Percentiles rank a stretch among this genome's conserved stretches.
Evolutionary conservation across 2,888 invertebrate species (phyloP).

Genomic region (Sycophila texana): DNA sequence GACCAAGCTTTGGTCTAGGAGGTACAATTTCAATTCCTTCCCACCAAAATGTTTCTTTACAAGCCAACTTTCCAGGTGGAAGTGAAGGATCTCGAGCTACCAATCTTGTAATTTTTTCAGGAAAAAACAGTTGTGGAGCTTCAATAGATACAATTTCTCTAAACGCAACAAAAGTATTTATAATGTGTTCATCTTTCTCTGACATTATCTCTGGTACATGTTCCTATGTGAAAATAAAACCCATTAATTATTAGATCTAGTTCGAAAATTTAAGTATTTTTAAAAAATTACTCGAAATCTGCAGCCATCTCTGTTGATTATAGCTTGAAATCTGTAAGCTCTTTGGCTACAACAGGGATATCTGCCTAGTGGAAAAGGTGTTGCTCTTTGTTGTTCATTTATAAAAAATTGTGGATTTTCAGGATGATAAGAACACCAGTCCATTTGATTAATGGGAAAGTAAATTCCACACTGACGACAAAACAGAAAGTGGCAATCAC

Average conservation of each 20-base stretch:
- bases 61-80: constrained; percentile 78
- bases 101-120: constrained; percentile 82
- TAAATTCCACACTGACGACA: constrained; percentile 88
- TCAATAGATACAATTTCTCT: constrained; percentile 80
- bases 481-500: constrained; percentile 89
- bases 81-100: constrained; percentile 78
- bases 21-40: constrained; percentile 83
- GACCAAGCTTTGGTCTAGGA: constrained; percentile 80
- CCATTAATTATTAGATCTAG: constrained; percentile 1
- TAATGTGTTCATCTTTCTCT: constrained; percentile 82
- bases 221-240: constrained; percentile 77
- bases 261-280: constrained; percentile 2
- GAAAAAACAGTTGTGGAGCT: constrained; percentile 82
- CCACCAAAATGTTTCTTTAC: constrained; percentile 86
- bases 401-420: constrained; percentile 86
- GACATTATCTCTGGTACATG: constrained; percentile 82
- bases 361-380: constrained; percentile 83
- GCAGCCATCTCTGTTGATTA: constrained; percentile 80
- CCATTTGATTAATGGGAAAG: constrained; percentile 86
- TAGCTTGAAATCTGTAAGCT: constrained; percentile 87
- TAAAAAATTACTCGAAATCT: constrained; percentile 66
- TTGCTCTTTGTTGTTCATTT: constrained; percentile 81
- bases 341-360: constrained; percentile 93
- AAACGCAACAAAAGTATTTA: constrained; percentile 79
- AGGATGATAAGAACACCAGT: constrained; percentile 90